Evolutionary conservation across 2,888 invertebrate genomes (phyloP), one percentile per base, ranked within the genome.

Genomic region (Lordiphosa andalusiaca): DNA sequence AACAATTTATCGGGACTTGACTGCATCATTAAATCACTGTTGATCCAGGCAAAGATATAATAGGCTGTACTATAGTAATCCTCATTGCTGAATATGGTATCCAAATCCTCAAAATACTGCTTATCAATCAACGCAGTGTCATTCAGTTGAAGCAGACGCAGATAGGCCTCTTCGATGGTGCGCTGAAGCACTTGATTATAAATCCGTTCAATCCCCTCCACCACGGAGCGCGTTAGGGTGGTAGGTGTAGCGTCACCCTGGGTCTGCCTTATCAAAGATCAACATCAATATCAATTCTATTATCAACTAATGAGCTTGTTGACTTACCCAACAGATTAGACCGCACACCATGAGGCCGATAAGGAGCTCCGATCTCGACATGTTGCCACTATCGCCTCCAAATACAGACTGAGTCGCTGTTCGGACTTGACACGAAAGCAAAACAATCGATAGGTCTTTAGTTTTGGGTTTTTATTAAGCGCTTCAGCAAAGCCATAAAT

Each of bases 31-130:
- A 69, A 10, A 6, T 58, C 49, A 6, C 60, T 69, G 40, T 77
- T 57, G 6, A 74, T 46, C 39, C 75, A 10, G 10, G 54, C 56
- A 21, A 77, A 70, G 33, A 77, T 57, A 3, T 71, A 70, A 46
- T 77, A 73, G 1, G 75, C 75, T 1, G 49, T 64, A 60, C 73
- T 71, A 10, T 74, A 72, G 48, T 81, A 81, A 10, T 59, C 68
- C 23, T 62, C 62, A 5, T 52, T 53, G 1, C 46, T 53, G 6
- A 16, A 36, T 1, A 21, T 37, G 4, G 33, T 25, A 38, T 81
- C 73, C 25, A 77, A 50, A 4, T 72, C 62, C 5, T 42, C 46
- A 10, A 81, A 77, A 13, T 64, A 77, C 42, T 74, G 56, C 10
- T 33, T 52, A 25, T 77, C 76, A 19, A 77, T 71, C 25, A 42